Evolutionary conservation across 37 sponge, comb jelly and placozoan genomes (phyloP), one percentile per base, ranked within the genome.

Genomic region (Tethya wilhelma): DNA sequence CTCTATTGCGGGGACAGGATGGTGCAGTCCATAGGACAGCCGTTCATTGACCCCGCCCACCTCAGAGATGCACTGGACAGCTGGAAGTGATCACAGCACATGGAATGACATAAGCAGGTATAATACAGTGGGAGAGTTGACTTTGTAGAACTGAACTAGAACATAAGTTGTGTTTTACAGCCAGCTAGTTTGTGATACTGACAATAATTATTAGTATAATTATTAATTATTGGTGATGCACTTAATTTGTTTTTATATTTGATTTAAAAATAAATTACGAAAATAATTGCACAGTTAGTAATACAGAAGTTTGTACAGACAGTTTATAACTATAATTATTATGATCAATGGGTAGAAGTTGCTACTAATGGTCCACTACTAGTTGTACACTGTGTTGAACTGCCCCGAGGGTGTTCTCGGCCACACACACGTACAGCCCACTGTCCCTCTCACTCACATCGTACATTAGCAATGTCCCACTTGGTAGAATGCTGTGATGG

Each of bases 1-100:
- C 78, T 90, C 3, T 86, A 78, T 63, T 98, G 98, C 76, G 98
- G 98, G 23, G 86, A 88, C 30, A 28, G 90, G 7, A 90, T 98
- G 94, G 95, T 98, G 39, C 41, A 78, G 72, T 86, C 79, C 33
- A 59, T 86, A 7, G 60, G 25, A 33, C 32, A 44, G 32, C 74
- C 56, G 0, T 71, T 86, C 64, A 71, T 82, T 34, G 25, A 36
- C 5, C 40, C 44, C 12, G 64, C 30, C 2, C 29, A 73, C 3
- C 23, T 79, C 0, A 22, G 7, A 1, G 44, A 4, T 17, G 73
- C 73, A 11, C 49, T 63, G 53, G 62, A 62, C 8, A 44, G 38
- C 34, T 82, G 82, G 82, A 82, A 82, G 29, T 82, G n/a, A n/a
- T n/a, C n/a, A n/a, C n/a, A n/a, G n/a, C n/a, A n/a, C n/a, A n/a